Evolutionary conservation across 2,888 invertebrate species (phyloP).

Genomic region (Hipparchia sbordonii): DNA sequence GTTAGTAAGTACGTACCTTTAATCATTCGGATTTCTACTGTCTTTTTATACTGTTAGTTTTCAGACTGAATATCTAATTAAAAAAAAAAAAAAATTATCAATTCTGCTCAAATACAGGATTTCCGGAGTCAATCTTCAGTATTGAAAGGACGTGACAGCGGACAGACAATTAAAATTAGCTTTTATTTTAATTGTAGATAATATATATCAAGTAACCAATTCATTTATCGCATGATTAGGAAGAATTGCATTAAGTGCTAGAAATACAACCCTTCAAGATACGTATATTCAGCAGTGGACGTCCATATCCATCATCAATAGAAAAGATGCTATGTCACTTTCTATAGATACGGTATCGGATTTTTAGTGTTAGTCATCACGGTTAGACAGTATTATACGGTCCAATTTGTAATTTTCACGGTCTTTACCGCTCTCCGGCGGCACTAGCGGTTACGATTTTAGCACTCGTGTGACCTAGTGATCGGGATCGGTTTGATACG

Average conservation of each 20-base stretch:
- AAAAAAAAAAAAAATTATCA: background rate
- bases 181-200: too few relatives aligned
- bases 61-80: too few relatives aligned
- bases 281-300: background rate
- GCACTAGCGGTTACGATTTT: conserved; percentile 18
- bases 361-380: conserved; percentile 3
- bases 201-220: too few relatives aligned
- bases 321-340: background rate
- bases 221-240: too few relatives aligned
- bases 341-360: background rate
- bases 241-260: too few relatives aligned
- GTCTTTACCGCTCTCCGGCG: conserved; percentile 20
- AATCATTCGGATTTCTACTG: background rate
- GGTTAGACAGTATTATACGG: background rate
- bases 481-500: conserved; percentile 13
- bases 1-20: background rate
- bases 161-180: too few relatives aligned
- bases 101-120: background rate
- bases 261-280: background rate
- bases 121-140: too few relatives aligned
- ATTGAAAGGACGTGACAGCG: too few relatives aligned
- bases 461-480: conserved; percentile 24
- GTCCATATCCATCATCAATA: background rate
- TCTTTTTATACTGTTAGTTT: too few relatives aligned
- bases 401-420: conserved; percentile 28